These are phyloP conservation scores for Diabrotica balteata DNA, from an alignment of 2,888 invertebrate genomes.

Conservation along the genomic window DNA sequence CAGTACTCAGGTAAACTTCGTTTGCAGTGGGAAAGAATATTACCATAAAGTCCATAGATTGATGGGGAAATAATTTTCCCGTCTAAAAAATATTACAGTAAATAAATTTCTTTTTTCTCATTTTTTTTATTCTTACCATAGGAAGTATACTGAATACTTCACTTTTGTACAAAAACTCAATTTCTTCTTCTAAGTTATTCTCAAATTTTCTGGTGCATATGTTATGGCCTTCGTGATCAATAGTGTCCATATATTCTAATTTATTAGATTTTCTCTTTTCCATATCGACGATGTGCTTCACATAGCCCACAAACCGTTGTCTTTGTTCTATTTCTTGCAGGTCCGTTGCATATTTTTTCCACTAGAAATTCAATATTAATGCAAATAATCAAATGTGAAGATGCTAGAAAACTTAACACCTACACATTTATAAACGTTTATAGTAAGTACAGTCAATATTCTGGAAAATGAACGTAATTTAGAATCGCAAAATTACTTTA, in stretches of 20 bases:
- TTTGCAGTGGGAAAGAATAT: slow-evolving; percentile 66
- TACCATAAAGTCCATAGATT: slow-evolving; percentile 63
- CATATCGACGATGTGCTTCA: slow-evolving; percentile 46
- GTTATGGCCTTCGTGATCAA: slow-evolving; percentile 51
- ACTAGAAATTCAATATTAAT: slow-evolving; percentile 61
- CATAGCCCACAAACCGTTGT: slow-evolving; percentile 41
- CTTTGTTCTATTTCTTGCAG: slow-evolving; percentile 55
- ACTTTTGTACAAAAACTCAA: slow-evolving; percentile 53
- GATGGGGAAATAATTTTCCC: slow-evolving; percentile 68
- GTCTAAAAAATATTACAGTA: slow-evolving; percentile 54
- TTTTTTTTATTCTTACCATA: slow-evolving; percentile 28
- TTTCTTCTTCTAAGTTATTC: slow-evolving; percentile 37
- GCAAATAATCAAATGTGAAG: too few relatives aligned
- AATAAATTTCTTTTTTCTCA: too few relatives aligned
- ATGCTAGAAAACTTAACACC: too few relatives aligned
- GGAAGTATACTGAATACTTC: slow-evolving; percentile 39
- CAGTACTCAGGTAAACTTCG: slow-evolving; percentile 61
- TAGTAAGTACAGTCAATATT: too few relatives aligned
- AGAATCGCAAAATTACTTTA: too few relatives aligned
- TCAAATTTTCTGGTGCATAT: slow-evolving; percentile 58
- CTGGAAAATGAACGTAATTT: too few relatives aligned
- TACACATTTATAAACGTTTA: too few relatives aligned
- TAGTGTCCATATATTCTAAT: slow-evolving; percentile 50
- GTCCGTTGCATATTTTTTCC: slow-evolving; percentile 64
- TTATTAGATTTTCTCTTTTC: slow-evolving; percentile 47